Percentiles rank a stretch among this genome's conserved stretches.
phyloP scores from a whole-genome alignment of 1,140 invertebrate species.

The Pseudomyrmex sp. region DNA sequence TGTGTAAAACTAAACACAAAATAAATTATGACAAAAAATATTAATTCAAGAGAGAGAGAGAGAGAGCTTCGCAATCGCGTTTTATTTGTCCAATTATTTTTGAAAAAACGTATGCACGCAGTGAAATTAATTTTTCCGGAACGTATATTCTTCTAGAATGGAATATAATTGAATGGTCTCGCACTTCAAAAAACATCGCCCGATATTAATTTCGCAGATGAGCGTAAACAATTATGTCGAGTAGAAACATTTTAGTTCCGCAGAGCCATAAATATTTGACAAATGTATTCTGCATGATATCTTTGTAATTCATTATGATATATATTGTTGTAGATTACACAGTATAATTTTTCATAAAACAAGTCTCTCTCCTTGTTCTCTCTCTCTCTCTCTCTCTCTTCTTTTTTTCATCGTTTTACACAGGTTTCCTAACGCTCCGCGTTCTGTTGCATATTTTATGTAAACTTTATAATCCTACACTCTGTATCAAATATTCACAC shows the following conservation, averaged over 20 bases:
- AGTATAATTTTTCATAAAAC: conserved; percentile 29
- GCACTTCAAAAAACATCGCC: conserved; percentile 18
- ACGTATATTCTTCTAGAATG: background rate
- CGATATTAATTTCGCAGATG: conserved; percentile 11
- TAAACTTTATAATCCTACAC: conserved; percentile 10
- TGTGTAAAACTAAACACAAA: background rate
- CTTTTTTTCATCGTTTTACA: background rate
- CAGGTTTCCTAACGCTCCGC: background rate
- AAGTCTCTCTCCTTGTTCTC: background rate
- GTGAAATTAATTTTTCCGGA: conserved; percentile 17
- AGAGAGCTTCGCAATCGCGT: conserved; percentile 7
- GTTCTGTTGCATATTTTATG: background rate
- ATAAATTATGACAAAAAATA: conserved; percentile 29
- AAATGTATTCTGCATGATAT: background rate
- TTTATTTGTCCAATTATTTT: background rate
- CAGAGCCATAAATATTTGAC: conserved; percentile 32
- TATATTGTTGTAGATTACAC: conserved; percentile 19
- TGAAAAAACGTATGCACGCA: conserved; percentile 9
- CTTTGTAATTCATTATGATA: conserved; percentile 34
- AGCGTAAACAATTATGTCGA: conserved; percentile 15
- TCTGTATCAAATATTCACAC: conserved; percentile 2
- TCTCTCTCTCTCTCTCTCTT: background rate
- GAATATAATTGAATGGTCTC: too few relatives aligned
- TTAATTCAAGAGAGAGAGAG: conserved; percentile 8
- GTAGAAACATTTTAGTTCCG: conserved; percentile 14